Evolutionary conservation across 30 jellyfish, hydroid and myxozoan genomes (phyloP), one percentile per base, ranked within the genome.

Genomic region (Cassiopea andromeda): DNA sequence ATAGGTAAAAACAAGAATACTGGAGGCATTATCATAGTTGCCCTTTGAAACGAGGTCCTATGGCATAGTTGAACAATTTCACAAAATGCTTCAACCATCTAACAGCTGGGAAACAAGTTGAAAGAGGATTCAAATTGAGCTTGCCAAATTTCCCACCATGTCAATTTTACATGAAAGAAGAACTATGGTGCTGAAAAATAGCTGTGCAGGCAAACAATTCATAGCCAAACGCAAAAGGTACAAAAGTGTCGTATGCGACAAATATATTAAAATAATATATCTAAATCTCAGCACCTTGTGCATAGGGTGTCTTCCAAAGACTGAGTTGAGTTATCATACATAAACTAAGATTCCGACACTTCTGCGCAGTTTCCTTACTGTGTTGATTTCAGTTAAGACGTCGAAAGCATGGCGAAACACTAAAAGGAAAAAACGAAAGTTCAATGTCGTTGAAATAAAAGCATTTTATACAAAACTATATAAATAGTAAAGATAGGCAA

Each of bases 271-370:
- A 16, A 70, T 70, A 70, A 70, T 70, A 14, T 70, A n/a, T 70
- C 50, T 70, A 18, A 43, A 27, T 70, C 54, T 16, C 79, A 70
- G 79, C 79, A 70, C 79, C 79, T 70, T 70, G 79, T 16, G 79
- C 79, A 75, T 7, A 64, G 15, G 15, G 2, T 9, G 7, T 3
- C 12, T 6, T 10, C 7, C 12, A 54, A 6, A 54, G 64, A 54
- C 12, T 10, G 12, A 10, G 64, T 54, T 3, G 64, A 54, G 7
- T 54, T 10, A 54, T 54, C 64, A 54, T 54, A 54, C 64, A 6
- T 10, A 54, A 54, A 3, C 64, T 10, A 54, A 3, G 10, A 54
- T 54, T 10, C 38, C 38, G 38, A 54, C 7, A 54, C 64, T 54
- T 54, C 7, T 54, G 12, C 7, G 12, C 64, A 54, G 12, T 54